Percentiles rank a stretch among this genome's conserved stretches.
phyloP scores from a whole-genome alignment of 2,113 vertebrate genomes.

The Micronisus gabar region DNA sequence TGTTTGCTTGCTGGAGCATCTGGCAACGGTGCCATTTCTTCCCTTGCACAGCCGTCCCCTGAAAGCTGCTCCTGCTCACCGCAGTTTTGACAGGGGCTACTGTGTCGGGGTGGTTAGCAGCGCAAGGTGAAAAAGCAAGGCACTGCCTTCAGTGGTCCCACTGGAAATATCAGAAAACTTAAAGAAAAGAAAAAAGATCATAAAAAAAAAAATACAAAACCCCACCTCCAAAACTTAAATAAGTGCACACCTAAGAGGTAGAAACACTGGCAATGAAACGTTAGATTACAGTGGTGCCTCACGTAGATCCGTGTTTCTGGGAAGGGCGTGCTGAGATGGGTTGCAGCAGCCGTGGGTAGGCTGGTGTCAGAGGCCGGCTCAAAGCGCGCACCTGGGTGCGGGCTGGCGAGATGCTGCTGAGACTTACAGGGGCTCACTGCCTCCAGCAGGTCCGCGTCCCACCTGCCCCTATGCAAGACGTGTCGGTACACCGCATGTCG shows the following conservation, averaged over 20 bases:
- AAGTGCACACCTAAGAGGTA: neutral
- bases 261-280: neutral
- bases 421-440: accelerated
- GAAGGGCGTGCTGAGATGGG: neutral
- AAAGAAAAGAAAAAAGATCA: neutral
- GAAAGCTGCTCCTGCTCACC: neutral
- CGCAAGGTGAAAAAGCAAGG: neutral
- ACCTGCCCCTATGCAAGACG: accelerated
- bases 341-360: neutral
- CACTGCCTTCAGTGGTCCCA: neutral
- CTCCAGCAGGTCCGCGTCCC: neutral
- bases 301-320: accelerated
- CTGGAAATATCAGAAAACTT: neutral
- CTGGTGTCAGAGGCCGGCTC: neutral
- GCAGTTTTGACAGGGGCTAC: neutral
- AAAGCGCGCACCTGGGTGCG: accelerated
- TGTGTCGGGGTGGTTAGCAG: slow-evolving; percentile 40
- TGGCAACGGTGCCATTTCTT: neutral
- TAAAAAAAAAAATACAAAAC: neutral
- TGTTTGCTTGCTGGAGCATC: slow-evolving; percentile 1
- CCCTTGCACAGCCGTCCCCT: neutral
- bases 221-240: neutral
- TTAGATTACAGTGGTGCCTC: neutral
- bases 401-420: neutral
- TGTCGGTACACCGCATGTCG: accelerated